Evolutionary conservation across 2,113 vertebrate genomes (phyloP).

Genomic region (Takifugu bimaculatus): DNA sequence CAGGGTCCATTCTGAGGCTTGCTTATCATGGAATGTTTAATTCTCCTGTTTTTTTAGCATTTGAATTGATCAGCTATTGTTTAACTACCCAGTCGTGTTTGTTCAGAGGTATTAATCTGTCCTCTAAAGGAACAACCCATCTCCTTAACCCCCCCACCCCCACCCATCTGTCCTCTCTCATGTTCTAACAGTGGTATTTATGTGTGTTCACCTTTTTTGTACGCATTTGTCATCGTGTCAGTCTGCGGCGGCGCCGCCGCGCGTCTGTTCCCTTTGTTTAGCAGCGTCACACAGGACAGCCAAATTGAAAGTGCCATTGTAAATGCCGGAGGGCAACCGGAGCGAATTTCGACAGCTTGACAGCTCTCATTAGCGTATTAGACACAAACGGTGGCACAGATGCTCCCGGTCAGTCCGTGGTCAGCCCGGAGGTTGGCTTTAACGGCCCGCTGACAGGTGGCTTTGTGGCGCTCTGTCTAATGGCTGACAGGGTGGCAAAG

Average conservation of each 20-base stretch:
- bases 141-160: conserved; percentile 3
- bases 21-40: too few relatives aligned
- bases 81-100: too few relatives aligned
- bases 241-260: conserved; percentile 14
- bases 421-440: conserved; percentile 60
- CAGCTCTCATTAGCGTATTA: conserved; percentile 75
- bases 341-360: conserved; percentile 66
- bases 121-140: conserved; percentile 29
- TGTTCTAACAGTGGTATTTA: background rate
- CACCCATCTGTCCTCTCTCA: conserved; percentile 5
- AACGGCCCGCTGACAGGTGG: conserved; percentile 66
- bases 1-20: too few relatives aligned
- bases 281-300: conserved; percentile 63
- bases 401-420: conserved; percentile 68
- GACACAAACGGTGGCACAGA: conserved; percentile 72
- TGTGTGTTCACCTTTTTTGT: conserved; percentile 12
- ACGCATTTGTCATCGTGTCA: conserved; percentile 45
- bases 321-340: conserved; percentile 54
- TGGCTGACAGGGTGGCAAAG: conserved; percentile 66
- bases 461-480: conserved; percentile 68
- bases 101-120: background rate
- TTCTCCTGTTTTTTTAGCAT: too few relatives aligned
- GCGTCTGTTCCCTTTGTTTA: conserved; percentile 55
- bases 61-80: too few relatives aligned
- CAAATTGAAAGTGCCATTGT: conserved; percentile 71